phyloP scores from a whole-genome alignment of 1,140 invertebrate species.

The Penaeus chinensis region DNA sequence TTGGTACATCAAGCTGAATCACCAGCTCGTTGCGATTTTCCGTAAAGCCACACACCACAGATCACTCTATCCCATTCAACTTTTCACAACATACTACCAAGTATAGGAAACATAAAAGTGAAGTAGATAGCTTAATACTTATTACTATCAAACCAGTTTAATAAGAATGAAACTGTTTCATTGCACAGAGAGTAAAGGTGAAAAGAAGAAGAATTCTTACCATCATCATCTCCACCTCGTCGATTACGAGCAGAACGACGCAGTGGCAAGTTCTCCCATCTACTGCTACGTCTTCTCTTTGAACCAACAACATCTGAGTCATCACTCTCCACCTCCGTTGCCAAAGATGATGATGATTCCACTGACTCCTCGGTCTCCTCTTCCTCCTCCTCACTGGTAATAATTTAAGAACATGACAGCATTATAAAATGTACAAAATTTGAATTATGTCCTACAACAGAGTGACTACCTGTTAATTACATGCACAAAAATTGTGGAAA shows the following conservation, averaged over 20 bases:
- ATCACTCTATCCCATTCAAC: too few species aligned
- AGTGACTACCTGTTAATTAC: too few species aligned
- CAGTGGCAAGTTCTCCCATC: slow-evolving; percentile 43
- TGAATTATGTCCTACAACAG: too few species aligned
- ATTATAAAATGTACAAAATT: too few species aligned
- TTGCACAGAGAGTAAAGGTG: background rate
- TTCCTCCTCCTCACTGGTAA: slow-evolving; percentile 57
- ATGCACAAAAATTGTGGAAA: too few species aligned
- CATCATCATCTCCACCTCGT: slow-evolving; percentile 43
- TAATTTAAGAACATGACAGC: too few species aligned
- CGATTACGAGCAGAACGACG: slow-evolving; percentile 58
- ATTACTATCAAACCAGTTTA: background rate
- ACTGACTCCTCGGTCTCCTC: slow-evolving; percentile 48
- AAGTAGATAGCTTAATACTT: too few species aligned
- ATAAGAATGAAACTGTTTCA: background rate
- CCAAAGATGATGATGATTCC: slow-evolving; percentile 49
- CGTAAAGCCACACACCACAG: too few species aligned
- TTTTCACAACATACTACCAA: too few species aligned
- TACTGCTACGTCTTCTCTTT: slow-evolving; percentile 42
- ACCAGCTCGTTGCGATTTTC: too few species aligned
- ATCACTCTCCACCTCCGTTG: slow-evolving; percentile 55
- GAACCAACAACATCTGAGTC: slow-evolving; percentile 57
- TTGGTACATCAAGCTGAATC: too few species aligned
- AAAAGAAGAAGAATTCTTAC: background rate
- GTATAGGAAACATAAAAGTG: too few species aligned